Percentiles rank a stretch among this genome's conserved stretches.
phyloP scores from a whole-genome alignment of 2,888 invertebrate species.

The Zeuzera pyrina region DNA sequence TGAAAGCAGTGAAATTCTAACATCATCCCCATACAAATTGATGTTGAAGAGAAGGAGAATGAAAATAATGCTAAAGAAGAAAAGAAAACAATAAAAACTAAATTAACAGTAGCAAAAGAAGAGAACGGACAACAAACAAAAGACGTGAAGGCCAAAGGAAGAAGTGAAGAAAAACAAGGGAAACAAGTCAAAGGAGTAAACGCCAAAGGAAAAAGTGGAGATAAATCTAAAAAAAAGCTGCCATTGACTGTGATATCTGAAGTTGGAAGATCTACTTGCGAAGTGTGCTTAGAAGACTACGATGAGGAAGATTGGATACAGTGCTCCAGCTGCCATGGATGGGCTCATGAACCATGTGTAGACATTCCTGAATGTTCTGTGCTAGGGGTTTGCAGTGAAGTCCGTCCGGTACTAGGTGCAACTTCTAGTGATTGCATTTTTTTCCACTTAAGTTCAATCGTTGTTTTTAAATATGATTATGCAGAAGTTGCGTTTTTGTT shows the following conservation, averaged over 20 bases:
- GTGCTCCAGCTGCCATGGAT: too few species aligned
- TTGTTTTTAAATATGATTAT: background rate
- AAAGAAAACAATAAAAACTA: constrained; percentile 5
- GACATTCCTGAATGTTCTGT: constrained; percentile 9
- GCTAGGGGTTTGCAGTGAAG: background rate
- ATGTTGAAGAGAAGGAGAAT: constrained; percentile 6
- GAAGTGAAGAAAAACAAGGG: constrained; percentile 2
- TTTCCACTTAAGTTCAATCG: background rate
- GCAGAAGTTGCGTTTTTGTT: too few species aligned
- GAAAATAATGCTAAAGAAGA: background rate
- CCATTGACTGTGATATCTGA: constrained; percentile 1
- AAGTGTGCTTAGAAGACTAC: constrained; percentile 5
- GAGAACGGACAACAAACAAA: constrained; percentile 4
- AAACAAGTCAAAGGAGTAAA: constrained; percentile 4
- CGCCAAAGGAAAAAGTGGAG: constrained; percentile 3
- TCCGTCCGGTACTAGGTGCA: background rate
- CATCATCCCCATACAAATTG: constrained; percentile 8
- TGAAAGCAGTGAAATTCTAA: constrained; percentile 4
- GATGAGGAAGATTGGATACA: constrained; percentile 10
- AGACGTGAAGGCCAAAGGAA: constrained; percentile 1
- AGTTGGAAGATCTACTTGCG: constrained; percentile 3
- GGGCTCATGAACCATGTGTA: too few species aligned
- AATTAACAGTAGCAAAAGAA: constrained; percentile 3
- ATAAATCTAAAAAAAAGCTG: background rate
- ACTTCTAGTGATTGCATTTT: background rate